Evolutionary conservation across 2,797 vertebrate species (phyloP), one percentile per base, ranked within the genome.

Genomic region (Siniperca obscura): DNA sequence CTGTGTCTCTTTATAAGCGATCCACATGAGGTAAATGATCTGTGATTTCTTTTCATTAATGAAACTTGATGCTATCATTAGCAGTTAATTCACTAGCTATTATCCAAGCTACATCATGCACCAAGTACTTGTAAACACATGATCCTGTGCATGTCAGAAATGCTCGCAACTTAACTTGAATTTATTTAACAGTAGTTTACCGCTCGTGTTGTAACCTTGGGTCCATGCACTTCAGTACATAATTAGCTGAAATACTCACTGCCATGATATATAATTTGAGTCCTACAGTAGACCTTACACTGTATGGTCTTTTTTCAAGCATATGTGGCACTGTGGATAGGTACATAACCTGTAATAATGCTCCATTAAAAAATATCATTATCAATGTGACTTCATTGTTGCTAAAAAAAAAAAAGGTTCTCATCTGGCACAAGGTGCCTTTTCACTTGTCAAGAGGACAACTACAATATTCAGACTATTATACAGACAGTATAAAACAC

Each of bases 21-120:
- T 69, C 70, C 53, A 86, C 74, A 82, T 85, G 76, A 74, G 52
- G 75, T 72, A 90, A 91, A 91, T 89, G 69, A 90, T 85, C 79
- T 89, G 79, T 90, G 52, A 85, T 86, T 91, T 79, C 80, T 70
- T 83, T 78, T 69, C 82, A 86, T 90, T 89, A 80, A 90, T 82
- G 80, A 75, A 82, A 87, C 57, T 83, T 89, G 78, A 90, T 80
- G 80, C 73, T 81, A 91, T 89, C 72, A 90, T 92, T 90, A 90
- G 85, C 80, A 69, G 78, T 84, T 91, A 90, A 94, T 92, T 94
- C 83, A 85, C 87, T 91, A 83, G 82, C 84, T 89, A 94, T 92
- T 92, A 90, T 89, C 83, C 77, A 84, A 78, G 87, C 74, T 85
- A 82, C 61, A 81, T 87, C 86, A 92, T 84, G 90, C 85, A 86